Conservation (phyloP, 1,140 invertebrate species). For the Lordiphosa stackelbergi region DNA sequence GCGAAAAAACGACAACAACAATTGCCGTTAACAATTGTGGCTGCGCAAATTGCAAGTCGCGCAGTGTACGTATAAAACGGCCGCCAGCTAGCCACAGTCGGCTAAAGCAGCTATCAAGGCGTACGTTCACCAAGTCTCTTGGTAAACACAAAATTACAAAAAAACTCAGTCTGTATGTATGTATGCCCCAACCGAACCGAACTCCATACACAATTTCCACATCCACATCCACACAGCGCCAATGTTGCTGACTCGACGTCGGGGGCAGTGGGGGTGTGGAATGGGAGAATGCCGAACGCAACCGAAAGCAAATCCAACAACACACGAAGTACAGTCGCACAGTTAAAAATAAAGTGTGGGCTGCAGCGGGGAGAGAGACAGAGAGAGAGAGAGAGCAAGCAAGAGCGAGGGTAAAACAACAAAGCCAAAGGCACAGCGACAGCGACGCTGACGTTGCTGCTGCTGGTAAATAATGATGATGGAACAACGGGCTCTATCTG, state of each 20-base stretch:
- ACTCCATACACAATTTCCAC: too few species aligned
- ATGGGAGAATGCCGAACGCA: constrained; percentile 67
- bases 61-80: constrained; percentile 56
- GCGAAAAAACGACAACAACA: constrained; percentile 40
- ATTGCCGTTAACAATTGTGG: constrained; percentile 69
- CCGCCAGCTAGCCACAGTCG: constrained; percentile 1
- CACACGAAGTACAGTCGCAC: constrained; percentile 73
- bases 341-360: constrained; percentile 74
- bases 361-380: constrained; percentile 27
- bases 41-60: constrained; percentile 68
- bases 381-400: constrained; percentile 19
- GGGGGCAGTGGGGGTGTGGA: constrained; percentile 24
- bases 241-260: constrained; percentile 57
- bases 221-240: too few species aligned
- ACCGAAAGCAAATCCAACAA: constrained; percentile 50
- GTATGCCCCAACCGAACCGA: too few species aligned
- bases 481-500: constrained; percentile 48
- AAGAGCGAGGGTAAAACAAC: constrained; percentile 68
- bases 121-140: constrained; percentile 48
- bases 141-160: constrained; percentile 52
- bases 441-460: constrained; percentile 31
- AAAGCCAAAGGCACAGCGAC: constrained; percentile 44
- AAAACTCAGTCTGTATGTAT: constrained; percentile 28
- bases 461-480: constrained; percentile 74
- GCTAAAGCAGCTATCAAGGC: constrained; percentile 33